phyloP scores from a whole-genome alignment of 2,797 vertebrate genomes.

The Hyperoplus lanceolatus region DNA sequence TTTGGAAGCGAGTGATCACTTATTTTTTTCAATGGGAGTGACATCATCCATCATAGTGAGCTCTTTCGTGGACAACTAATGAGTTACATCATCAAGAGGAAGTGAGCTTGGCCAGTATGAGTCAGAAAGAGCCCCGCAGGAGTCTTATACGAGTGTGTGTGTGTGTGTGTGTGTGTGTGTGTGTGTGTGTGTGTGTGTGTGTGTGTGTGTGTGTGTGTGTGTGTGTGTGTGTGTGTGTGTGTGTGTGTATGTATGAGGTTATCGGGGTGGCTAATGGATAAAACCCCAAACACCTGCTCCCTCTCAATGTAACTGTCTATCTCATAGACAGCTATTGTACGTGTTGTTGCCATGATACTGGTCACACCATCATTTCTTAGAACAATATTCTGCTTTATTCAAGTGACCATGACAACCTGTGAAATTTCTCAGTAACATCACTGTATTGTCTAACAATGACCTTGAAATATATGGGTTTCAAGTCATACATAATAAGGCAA shows the following conservation, averaged over 20 bases:
- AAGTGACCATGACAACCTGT: constrained; percentile 38
- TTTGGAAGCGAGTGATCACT: not conserved
- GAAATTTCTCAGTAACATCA: constrained; percentile 1
- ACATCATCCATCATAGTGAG: constrained; percentile 69
- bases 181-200: constrained; percentile 23
- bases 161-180: constrained; percentile 26
- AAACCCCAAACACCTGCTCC: constrained; percentile 76
- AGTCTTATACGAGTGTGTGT: constrained; percentile 21
- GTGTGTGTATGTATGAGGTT: constrained; percentile 26
- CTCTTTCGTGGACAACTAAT: constrained; percentile 63
- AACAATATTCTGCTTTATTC: not conserved
- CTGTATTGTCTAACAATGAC: not conserved
- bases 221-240: constrained; percentile 29
- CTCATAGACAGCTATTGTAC: constrained; percentile 35
- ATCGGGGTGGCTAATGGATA: constrained; percentile 67
- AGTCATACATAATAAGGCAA: not conserved
- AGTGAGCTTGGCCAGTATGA: constrained; percentile 71
- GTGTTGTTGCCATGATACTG: constrained; percentile 63
- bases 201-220: constrained; percentile 28
- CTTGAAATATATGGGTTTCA: not conserved
- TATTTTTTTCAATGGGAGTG: constrained; percentile 60
- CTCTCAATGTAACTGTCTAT: constrained; percentile 39
- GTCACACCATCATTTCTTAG: constrained; percentile 19
- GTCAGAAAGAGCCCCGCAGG: constrained; percentile 59
- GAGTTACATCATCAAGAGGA: constrained; percentile 74